Evolutionary conservation across 64 coral and sea anemone species (phyloP).

Genomic region (Montipora capricornis): DNA sequence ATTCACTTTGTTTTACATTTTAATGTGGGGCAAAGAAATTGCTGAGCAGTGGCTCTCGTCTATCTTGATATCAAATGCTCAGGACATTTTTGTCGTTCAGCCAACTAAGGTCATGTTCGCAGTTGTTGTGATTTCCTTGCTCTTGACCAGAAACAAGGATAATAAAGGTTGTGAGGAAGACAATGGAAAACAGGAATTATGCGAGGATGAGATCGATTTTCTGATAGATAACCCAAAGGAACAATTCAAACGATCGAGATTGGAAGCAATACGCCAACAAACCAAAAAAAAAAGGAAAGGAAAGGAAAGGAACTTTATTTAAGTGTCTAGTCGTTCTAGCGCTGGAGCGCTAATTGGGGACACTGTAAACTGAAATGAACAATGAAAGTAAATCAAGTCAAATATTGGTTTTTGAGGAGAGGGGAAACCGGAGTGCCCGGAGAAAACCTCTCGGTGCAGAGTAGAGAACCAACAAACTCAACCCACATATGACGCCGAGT

Average conservation of each 20-base stretch:
- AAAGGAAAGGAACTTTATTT: too few relatives aligned
- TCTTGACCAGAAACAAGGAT: conserved; percentile 28
- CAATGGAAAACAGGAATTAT: background rate
- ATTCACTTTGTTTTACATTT: conserved; percentile 82
- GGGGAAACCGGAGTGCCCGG: too few relatives aligned
- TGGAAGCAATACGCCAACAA: conserved; percentile 59
- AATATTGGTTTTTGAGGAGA: too few relatives aligned
- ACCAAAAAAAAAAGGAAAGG: background rate
- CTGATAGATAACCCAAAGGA: background rate
- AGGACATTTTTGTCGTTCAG: conserved; percentile 88
- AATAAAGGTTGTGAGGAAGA: background rate
- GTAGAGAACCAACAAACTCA: too few relatives aligned
- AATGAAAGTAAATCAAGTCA: too few relatives aligned
- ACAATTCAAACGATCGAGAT: conserved; percentile 7
- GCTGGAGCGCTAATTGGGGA: too few relatives aligned
- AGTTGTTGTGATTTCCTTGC: conserved; percentile 65
- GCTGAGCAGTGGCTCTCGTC: conserved; percentile 92
- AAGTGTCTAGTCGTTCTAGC: too few relatives aligned
- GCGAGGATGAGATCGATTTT: conserved; percentile 6
- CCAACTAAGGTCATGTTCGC: conserved; percentile 76
- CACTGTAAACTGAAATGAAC: too few relatives aligned
- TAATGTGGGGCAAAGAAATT: conserved; percentile 83
- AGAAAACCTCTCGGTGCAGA: too few relatives aligned
- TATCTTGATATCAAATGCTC: conserved; percentile 76
- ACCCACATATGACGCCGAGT: too few relatives aligned